These are phyloP conservation scores for Poeciliopsis turrubarensis DNA, from an alignment of 2,113 vertebrate genomes.

Conservation along the genomic window DNA sequence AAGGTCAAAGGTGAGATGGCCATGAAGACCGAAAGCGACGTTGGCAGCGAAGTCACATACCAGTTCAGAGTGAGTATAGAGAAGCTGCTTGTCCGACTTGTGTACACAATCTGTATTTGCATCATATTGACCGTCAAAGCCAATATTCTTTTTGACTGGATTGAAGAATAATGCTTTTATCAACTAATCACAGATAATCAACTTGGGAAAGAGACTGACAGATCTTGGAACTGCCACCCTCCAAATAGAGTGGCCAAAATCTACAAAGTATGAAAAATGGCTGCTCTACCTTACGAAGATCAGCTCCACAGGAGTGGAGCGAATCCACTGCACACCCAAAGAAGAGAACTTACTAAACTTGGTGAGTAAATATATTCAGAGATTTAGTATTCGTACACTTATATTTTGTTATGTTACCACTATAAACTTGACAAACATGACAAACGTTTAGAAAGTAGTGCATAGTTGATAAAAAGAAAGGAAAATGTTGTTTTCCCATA, in stretches of 20 bases:
- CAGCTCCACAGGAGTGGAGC: slow-evolving; percentile 82
- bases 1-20: slow-evolving; percentile 80
- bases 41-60: slow-evolving; percentile 89
- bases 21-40: slow-evolving; percentile 85
- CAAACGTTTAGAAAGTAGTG: not conserved
- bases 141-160: not conserved
- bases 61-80: slow-evolving; percentile 89
- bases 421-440: too few relatives aligned
- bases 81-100: not conserved
- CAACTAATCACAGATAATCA: slow-evolving; percentile 83
- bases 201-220: slow-evolving; percentile 88
- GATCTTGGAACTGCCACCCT: slow-evolving; percentile 84
- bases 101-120: not conserved
- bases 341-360: slow-evolving; percentile 67
- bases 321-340: slow-evolving; percentile 78
- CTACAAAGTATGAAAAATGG: slow-evolving; percentile 83
- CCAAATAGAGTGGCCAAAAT: slow-evolving; percentile 90
- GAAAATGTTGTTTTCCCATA: not conserved
- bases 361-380: slow-evolving; percentile 50
- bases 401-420: not conserved
- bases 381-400: not conserved
- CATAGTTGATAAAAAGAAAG: not conserved
- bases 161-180: not conserved
- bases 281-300: slow-evolving; percentile 91
- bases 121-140: not conserved